Evolutionary conservation across 2,113 vertebrate species (phyloP).

Genomic region (Thamnaconus septentrionalis): DNA sequence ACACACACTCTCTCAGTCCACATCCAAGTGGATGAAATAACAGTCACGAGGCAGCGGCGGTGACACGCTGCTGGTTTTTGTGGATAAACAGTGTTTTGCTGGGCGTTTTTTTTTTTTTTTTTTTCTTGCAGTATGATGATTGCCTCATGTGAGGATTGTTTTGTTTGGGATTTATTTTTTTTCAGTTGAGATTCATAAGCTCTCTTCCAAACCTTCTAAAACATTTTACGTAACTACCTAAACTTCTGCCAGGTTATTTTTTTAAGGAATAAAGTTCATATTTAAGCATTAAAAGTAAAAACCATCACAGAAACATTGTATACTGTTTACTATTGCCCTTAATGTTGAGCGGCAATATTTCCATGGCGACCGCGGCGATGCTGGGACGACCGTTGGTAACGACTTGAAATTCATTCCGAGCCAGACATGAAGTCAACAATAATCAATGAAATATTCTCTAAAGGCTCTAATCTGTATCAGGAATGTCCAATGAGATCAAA

Average conservation of each 20-base stretch:
- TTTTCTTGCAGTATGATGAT: slow-evolving; percentile 4
- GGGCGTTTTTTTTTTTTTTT: background rate
- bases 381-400: background rate
- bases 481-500: background rate
- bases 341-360: background rate
- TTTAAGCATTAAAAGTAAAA: too few species aligned
- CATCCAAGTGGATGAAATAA: slow-evolving; percentile 41
- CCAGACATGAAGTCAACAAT: background rate
- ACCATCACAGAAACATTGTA: too few species aligned
- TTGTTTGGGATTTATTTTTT: background rate
- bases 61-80: slow-evolving; percentile 27
- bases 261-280: too few species aligned
- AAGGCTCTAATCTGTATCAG: background rate
- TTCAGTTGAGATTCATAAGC: too few species aligned
- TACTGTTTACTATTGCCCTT: too few species aligned
- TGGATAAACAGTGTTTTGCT: slow-evolving; percentile 14
- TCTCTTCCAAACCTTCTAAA: too few species aligned
- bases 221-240: too few species aligned
- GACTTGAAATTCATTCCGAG: background rate
- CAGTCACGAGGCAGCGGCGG: slow-evolving; percentile 21
- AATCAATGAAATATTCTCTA: background rate
- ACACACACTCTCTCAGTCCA: slow-evolving; percentile 4
- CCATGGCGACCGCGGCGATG: background rate
- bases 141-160: background rate
- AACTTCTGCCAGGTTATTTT: too few species aligned